Percentiles rank a stretch among this genome's conserved stretches.
Evolutionary conservation across 2,113 vertebrate species (phyloP).

Genomic region (Mormyrus iriodes): DNA sequence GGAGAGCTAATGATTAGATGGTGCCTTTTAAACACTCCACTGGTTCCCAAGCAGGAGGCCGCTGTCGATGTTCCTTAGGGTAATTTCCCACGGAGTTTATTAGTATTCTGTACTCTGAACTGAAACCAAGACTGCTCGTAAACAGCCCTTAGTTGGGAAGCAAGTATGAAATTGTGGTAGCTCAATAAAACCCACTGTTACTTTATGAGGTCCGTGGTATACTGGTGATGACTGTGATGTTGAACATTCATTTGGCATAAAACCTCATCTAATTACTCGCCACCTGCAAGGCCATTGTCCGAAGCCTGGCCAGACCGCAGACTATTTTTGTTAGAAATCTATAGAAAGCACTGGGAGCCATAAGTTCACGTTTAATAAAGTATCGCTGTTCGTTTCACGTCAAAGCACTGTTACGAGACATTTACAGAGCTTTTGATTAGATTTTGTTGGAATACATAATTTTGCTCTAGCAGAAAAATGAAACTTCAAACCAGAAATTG

Average conservation of each 20-base stretch:
- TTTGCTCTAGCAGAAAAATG: neutral
- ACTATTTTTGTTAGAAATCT: neutral
- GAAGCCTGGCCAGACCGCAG: neutral
- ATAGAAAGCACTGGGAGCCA: neutral
- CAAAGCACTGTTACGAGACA: neutral
- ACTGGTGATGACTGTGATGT: neutral
- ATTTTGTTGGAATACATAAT: neutral
- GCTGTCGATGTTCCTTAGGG: neutral
- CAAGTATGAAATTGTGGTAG: neutral
- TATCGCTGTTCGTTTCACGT: neutral
- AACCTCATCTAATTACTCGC: neutral
- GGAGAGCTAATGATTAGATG: conserved; percentile 28
- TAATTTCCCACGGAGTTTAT: neutral
- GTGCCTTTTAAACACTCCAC: conserved; percentile 9
- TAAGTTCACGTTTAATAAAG: neutral
- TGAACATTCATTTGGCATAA: neutral
- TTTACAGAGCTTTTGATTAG: neutral
- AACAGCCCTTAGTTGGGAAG: neutral
- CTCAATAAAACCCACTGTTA: neutral
- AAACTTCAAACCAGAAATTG: neutral
- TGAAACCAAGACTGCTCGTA: neutral
- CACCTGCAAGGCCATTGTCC: neutral
- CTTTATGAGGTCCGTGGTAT: neutral
- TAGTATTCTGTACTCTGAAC: conserved; percentile 10
- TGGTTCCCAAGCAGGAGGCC: neutral